These are phyloP conservation scores for Halcyon badia DNA, from an alignment of 2,797 vertebrate species.

Conservation along the genomic window DNA sequence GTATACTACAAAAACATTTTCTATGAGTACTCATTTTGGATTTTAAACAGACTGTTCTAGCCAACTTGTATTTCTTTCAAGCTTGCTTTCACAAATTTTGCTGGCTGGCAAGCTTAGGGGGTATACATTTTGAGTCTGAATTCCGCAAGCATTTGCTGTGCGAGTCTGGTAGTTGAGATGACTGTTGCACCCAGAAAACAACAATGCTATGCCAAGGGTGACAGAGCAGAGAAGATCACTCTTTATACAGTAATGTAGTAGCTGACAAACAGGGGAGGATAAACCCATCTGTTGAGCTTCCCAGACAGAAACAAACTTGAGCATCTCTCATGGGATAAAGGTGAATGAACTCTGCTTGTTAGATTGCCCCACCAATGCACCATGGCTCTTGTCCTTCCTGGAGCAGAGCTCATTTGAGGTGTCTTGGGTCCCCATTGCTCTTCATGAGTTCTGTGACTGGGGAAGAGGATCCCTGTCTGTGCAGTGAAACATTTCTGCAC, in stretches of 20 bases:
- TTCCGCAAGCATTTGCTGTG: background rate
- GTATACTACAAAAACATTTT: conserved; percentile 57
- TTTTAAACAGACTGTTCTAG: conserved; percentile 19
- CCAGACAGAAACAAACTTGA: background rate
- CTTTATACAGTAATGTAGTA: background rate
- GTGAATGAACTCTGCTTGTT: background rate
- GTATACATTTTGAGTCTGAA: background rate
- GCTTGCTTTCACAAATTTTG: background rate
- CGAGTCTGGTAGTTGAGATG: background rate
- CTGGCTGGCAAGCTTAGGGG: background rate
- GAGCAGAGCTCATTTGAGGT: background rate
- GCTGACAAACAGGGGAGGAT: background rate
- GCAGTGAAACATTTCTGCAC: background rate
- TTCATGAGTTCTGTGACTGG: background rate
- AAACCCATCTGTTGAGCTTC: background rate
- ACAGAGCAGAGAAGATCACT: background rate
- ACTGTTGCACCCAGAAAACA: background rate
- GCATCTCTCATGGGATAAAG: background rate
- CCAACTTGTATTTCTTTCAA: conserved; percentile 2
- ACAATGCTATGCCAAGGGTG: background rate
- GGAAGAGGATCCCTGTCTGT: background rate
- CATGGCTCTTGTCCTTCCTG: background rate
- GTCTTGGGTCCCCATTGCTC: fast-evolving
- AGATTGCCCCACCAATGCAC: fast-evolving
- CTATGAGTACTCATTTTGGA: conserved; percentile 43